A percentile compares a stretch with the other conserved stretches of the same genome.
Evolutionary conservation across 1,140 invertebrate species (phyloP).

Genomic region (Plodia interpunctella): DNA sequence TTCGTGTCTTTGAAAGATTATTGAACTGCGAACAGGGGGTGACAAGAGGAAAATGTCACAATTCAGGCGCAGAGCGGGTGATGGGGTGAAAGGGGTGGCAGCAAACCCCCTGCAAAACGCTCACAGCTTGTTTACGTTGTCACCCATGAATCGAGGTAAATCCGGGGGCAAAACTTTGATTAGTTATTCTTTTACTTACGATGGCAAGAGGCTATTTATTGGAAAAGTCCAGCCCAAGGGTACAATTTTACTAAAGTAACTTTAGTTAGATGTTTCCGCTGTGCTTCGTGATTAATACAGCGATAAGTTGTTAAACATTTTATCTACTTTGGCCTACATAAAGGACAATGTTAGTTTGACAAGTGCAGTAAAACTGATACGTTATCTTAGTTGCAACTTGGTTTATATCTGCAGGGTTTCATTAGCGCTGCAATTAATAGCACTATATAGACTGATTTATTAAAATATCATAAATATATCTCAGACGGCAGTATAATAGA

Average conservation of each 20-base stretch:
- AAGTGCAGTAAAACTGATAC: neutral
- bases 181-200: slow-evolving; percentile 53
- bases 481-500: neutral
- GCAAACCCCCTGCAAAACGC: slow-evolving; percentile 26
- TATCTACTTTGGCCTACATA: slow-evolving; percentile 3
- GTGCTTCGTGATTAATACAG: neutral
- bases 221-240: slow-evolving; percentile 15
- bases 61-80: slow-evolving; percentile 39
- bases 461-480: no score
- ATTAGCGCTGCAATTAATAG: neutral
- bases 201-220: slow-evolving; percentile 33
- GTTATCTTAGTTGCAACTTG: neutral
- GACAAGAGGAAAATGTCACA: slow-evolving; percentile 60
- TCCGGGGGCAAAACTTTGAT: slow-evolving; percentile 49
- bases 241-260: slow-evolving; percentile 12
- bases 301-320: neutral
- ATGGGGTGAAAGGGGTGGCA: slow-evolving; percentile 13
- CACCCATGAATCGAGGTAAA: slow-evolving; percentile 48
- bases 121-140: slow-evolving; percentile 50
- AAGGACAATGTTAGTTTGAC: slow-evolving; percentile 1
- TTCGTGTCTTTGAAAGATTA: slow-evolving; percentile 43
- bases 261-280: neutral
- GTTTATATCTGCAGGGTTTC: neutral
- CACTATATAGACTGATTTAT: neutral
- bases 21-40: slow-evolving; percentile 48